A percentile compares a stretch with the other conserved stretches of the same genome.
phyloP scores from a whole-genome alignment of 2,888 invertebrate species.

The Agrotis clavis region DNA sequence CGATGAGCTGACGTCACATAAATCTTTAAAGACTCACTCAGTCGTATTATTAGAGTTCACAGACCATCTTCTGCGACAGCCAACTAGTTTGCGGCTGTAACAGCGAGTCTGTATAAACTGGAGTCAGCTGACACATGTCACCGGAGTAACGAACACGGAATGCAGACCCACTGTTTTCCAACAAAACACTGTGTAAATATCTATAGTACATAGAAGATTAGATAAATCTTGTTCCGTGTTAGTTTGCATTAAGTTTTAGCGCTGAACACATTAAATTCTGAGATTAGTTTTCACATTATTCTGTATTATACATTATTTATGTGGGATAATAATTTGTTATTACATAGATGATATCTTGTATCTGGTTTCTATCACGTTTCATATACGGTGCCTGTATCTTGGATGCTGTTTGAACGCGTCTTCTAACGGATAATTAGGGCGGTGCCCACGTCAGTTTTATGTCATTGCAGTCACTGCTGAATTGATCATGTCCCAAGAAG shows the following conservation, averaged over 20 bases:
- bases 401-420: conserved; percentile 21
- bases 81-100: conserved; percentile 66
- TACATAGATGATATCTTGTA: conserved; percentile 44
- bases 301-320: conserved; percentile 48
- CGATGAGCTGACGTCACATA: conserved; percentile 61
- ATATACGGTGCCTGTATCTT: neutral
- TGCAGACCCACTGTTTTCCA: conserved; percentile 67
- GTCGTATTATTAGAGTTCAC: conserved; percentile 63
- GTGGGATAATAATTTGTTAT: conserved; percentile 39
- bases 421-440: conserved; percentile 12
- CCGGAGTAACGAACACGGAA: conserved; percentile 73
- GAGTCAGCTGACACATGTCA: conserved; percentile 74
- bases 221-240: conserved; percentile 47
- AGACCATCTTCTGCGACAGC: conserved; percentile 62
- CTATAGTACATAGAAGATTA: conserved; percentile 45
- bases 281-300: conserved; percentile 48
- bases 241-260: conserved; percentile 58
- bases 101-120: conserved; percentile 64
- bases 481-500: neutral
- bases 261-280: conserved; percentile 37
- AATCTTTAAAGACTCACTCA: conserved; percentile 66
- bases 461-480: neutral
- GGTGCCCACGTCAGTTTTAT: conserved; percentile 1
- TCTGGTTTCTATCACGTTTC: conserved; percentile 21
- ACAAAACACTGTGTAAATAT: conserved; percentile 65